Evolutionary conservation across 2,888 invertebrate species (phyloP), one percentile per base, ranked within the genome.

Genomic region (Stegana nigrithorax): DNA sequence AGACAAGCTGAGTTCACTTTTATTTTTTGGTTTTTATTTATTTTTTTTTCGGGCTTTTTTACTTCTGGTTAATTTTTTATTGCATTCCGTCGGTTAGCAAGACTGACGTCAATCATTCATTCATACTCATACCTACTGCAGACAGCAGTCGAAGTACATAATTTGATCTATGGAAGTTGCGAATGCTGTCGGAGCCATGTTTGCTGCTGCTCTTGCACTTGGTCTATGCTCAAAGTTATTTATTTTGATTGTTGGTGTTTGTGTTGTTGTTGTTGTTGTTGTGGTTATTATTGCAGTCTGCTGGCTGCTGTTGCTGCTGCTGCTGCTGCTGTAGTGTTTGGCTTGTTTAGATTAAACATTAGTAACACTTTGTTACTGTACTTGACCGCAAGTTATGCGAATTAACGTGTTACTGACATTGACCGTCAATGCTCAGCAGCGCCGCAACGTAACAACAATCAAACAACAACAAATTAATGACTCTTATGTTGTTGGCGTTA

Each of bases 391-490:
- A 27, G 45, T 27, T 58, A 45, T 58, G 58, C 19, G 58, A 45
- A 44, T 58, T 45, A 58, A 62, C 65, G 59, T 63, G 63, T 67
- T 67, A 66, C 67, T 67, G 67, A 67, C 69, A 64, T 64, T 69
- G 65, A 67, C 69, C 67, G 67, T 64, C 57, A 57, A 57, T 42
- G 25, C 14, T 39, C 25, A 23, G 10, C 32, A 2, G 32, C 2
- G n/a, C n/a, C n/a, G n/a, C n/a, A n/a, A n/a, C n/a, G n/a, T n/a
- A n/a, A n/a, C n/a, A n/a, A n/a, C n/a, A n/a, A n/a, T n/a, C n/a
- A n/a, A n/a, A n/a, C n/a, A 32, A 32, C 10, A 32, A 5, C 32
- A 32, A n/a, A n/a, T 32, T 12, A 10, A 32, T 12, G n/a, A 50
- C 14, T 50, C 14, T 12, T 25, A 25, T 25, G 8, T 50, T 25